Evolutionary conservation across 2,113 vertebrate species (phyloP).

Genomic region (Cyanistes caeruleus): DNA sequence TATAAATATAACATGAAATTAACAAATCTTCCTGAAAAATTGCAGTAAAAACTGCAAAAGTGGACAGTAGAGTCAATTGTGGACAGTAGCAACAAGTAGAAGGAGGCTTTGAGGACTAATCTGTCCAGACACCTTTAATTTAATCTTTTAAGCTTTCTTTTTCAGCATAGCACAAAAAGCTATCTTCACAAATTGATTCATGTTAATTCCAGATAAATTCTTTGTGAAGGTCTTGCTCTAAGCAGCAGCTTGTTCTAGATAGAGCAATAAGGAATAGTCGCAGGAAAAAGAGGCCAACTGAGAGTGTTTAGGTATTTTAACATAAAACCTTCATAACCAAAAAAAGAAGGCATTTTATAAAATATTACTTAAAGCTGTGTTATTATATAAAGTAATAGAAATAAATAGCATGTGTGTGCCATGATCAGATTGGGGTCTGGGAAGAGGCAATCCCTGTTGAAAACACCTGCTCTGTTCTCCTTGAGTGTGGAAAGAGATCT

Average conservation of each 20-base stretch:
- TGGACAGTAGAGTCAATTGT: background rate
- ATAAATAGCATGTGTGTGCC: background rate
- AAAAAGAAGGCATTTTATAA: background rate
- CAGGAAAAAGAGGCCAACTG: background rate
- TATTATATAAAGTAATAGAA: background rate
- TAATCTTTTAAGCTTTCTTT: background rate
- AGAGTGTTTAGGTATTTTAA: background rate
- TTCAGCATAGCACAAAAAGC: background rate
- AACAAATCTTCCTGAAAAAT: background rate
- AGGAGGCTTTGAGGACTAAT: background rate
- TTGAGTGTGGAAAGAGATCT: background rate
- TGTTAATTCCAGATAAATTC: background rate
- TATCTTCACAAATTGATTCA: background rate
- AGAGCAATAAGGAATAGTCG: background rate
- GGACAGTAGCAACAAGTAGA: background rate
- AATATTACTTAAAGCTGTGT: background rate
- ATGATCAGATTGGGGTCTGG: background rate
- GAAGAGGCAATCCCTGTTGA: background rate
- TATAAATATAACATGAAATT: background rate
- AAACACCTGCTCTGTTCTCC: background rate
- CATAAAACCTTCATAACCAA: background rate
- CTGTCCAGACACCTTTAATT: background rate
- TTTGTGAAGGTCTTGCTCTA: background rate
- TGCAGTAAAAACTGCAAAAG: background rate
- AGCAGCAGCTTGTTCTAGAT: background rate